Evolutionary conservation across 2,797 vertebrate species (phyloP), one percentile per base, ranked within the genome.

Genomic region (Chloroceryle inda): DNA sequence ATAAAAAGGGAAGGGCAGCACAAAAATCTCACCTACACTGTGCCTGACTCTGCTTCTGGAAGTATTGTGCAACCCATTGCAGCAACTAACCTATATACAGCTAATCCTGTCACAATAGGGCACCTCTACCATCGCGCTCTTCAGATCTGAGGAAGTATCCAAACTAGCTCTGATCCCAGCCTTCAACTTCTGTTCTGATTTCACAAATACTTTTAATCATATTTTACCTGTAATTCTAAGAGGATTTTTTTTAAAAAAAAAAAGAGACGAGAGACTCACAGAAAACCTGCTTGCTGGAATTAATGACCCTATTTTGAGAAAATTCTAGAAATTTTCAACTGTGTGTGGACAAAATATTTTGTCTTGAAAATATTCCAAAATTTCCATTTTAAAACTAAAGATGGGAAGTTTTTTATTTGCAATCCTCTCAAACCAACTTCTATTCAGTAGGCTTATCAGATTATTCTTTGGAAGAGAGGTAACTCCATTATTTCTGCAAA

Each of bases 1-100:
- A 91, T 71, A 95, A 85, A 95, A 92, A 91, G 89, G 94, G 91
- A 96, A 95, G 94, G 95, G 96, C 91, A 71, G 64, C 37, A 85
- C 85, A 83, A 86, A 94, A 91, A 93, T 69, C 71, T 95, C 94
- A 92, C 91, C 94, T 94, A 89, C 92, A 89, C 75, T 21, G 38
- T 2, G 7, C 61, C 74, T 86, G 56, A 73, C 31, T 78, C 56
- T 74, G 63, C 71, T 77, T 53, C 80, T 93, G 64, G 45, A 92
- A 89, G 40, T 38, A 71, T 96, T 96, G 91, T 71, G 91, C 18
- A 96, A 96, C 13, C 15, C 47, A 45, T 81, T 89, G 92, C 80
- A 89, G 47, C 67, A 94, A 78, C n/a, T 92, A 96, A 88, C 63
- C 59, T 15, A 76, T 38, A 89, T 55, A 71, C 52, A 85, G 37